phyloP scores from a whole-genome alignment of 2,888 invertebrate species.

The Maniola hyperantus region DNA sequence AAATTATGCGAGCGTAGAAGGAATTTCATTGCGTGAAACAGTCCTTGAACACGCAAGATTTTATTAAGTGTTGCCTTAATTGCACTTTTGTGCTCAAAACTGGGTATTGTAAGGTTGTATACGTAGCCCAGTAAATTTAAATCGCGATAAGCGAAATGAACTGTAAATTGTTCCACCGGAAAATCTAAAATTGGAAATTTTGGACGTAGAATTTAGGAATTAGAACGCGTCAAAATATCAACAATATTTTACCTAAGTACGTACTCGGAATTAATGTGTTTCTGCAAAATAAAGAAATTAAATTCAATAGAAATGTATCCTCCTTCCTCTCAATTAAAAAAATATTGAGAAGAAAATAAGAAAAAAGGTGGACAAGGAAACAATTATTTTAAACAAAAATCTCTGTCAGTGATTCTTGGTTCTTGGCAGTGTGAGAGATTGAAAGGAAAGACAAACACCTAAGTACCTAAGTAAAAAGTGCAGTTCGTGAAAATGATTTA shows the following conservation, averaged over 20 bases:
- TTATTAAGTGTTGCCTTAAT: conserved; percentile 63
- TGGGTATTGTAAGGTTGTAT: conserved; percentile 36
- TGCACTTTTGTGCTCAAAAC: conserved; percentile 45
- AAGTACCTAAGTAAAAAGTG: too few relatives aligned
- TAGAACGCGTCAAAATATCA: not conserved
- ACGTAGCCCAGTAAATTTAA: conserved; percentile 32
- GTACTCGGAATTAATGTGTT: too few relatives aligned
- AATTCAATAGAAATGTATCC: too few relatives aligned
- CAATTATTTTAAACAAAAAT: too few relatives aligned
- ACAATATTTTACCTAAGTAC: not conserved
- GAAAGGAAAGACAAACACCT: too few relatives aligned
- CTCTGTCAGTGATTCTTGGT: too few relatives aligned
- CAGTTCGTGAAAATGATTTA: too few relatives aligned
- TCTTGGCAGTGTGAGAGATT: too few relatives aligned
- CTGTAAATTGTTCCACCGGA: conserved; percentile 26
- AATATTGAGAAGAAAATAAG: not conserved
- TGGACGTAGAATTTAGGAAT: not conserved
- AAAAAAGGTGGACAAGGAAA: not conserved
- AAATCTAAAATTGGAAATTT: conserved; percentile 22
- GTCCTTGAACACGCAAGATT: conserved; percentile 63
- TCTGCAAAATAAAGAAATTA: too few relatives aligned
- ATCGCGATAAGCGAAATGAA: conserved; percentile 28
- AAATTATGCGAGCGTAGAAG: conserved; percentile 36
- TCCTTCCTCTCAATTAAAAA: too few relatives aligned
- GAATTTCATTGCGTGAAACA: conserved; percentile 54